These are phyloP conservation scores for Polymixis lichenea DNA, from an alignment of 2,888 invertebrate genomes.

Conservation along the genomic window DNA sequence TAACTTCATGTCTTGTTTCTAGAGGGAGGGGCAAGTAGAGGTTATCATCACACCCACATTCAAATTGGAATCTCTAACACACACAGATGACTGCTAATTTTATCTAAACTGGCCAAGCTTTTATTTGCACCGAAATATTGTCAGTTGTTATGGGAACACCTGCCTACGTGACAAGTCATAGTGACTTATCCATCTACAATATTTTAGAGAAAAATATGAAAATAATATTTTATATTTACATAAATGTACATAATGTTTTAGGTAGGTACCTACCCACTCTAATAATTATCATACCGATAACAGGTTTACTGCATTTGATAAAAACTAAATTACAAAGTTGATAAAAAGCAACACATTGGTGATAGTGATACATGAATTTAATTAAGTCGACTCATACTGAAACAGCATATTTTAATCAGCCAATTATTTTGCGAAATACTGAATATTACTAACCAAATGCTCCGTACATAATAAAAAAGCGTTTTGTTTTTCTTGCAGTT, in stretches of 20 bases:
- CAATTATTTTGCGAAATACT: background rate
- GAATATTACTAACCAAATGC: background rate
- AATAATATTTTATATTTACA: background rate
- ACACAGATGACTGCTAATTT: background rate
- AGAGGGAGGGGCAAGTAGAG: background rate
- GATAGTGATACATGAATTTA: background rate
- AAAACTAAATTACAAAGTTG: slow-evolving; percentile 18
- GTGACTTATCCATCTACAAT: background rate
- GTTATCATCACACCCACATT: background rate
- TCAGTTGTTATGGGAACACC: background rate
- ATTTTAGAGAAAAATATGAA: background rate
- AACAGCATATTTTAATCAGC: slow-evolving; percentile 14
- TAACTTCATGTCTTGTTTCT: background rate
- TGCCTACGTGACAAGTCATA: background rate
- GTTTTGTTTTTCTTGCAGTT: too few relatives aligned
- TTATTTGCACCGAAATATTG: background rate
- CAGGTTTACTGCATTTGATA: background rate
- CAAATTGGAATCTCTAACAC: background rate
- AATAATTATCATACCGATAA: slow-evolving; percentile 14
- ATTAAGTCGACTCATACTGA: slow-evolving; percentile 15
- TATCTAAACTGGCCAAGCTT: background rate
- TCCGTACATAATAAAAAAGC: background rate
- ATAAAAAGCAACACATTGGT: background rate
- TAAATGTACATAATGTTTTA: background rate
- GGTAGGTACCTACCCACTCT: background rate